Evolutionary conservation across 1,140 invertebrate species (phyloP).

Genomic region (Pseudomyrmex flavicornis): DNA sequence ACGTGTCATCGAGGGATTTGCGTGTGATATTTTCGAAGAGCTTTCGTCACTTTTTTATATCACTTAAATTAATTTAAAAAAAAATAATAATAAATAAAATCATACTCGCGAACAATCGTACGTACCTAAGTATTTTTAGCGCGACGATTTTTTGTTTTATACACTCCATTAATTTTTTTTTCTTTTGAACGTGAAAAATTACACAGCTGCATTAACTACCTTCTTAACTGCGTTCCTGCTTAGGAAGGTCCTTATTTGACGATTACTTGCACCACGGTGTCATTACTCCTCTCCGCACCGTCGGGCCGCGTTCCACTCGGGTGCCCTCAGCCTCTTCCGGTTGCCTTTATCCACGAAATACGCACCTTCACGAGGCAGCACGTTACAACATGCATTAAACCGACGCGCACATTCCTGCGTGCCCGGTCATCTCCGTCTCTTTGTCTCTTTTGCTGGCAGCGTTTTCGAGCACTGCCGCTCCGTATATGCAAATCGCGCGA

Average conservation of each 20-base stretch:
- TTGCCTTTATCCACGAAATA: conserved; percentile 63
- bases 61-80: too few species aligned
- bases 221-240: conserved; percentile 45
- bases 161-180: not conserved
- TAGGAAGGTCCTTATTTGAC: conserved; percentile 54
- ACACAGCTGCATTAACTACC: conserved; percentile 4
- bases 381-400: conserved; percentile 58
- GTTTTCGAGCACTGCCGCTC: conserved; percentile 15
- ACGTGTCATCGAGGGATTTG: too few species aligned
- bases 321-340: conserved; percentile 59
- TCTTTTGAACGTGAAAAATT: not conserved
- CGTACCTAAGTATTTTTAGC: not conserved
- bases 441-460: conserved; percentile 48
- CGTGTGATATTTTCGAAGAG: too few species aligned
- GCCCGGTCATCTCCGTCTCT: conserved; percentile 25
- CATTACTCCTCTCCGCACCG: conserved; percentile 61
- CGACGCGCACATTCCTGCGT: conserved; percentile 37
- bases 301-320: conserved; percentile 53
- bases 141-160: not conserved
- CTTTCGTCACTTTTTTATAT: too few species aligned
- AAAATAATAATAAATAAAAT: too few species aligned
- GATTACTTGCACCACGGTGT: conserved; percentile 56
- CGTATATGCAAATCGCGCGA: not conserved
- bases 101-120: not conserved
- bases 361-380: conserved; percentile 40